Percentiles rank a stretch among this genome's conserved stretches.
Conservation (phyloP, 2,888 invertebrate genomes). For the Agrilus biguttatus region DNA sequence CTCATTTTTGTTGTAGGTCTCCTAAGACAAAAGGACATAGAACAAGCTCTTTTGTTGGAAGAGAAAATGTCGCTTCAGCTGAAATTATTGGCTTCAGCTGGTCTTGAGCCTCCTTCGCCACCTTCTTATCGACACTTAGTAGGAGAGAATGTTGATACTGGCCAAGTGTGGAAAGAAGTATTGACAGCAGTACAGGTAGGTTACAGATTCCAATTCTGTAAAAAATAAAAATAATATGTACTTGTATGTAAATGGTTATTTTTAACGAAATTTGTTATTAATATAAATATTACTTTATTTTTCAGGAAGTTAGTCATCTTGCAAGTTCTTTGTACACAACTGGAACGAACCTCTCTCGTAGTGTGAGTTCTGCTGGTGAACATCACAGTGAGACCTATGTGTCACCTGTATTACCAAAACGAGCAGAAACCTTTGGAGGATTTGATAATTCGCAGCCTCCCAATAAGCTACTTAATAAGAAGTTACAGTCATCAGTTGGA, state of each 20-base stretch:
- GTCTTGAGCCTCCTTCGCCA: slow-evolving; percentile 42
- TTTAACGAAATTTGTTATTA: not conserved
- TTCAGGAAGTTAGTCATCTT: slow-evolving; percentile 58
- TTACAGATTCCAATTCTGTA: slow-evolving; percentile 1
- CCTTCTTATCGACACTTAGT: slow-evolving; percentile 67
- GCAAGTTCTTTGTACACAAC: slow-evolving; percentile 59
- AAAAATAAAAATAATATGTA: not conserved
- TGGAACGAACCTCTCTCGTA: slow-evolving; percentile 70
- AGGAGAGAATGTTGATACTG: slow-evolving; percentile 61
- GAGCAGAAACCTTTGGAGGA: slow-evolving; percentile 93
- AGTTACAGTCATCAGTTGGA: slow-evolving; percentile 23
- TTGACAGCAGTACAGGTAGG: slow-evolving; percentile 55
- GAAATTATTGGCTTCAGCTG: slow-evolving; percentile 56
- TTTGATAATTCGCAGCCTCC: slow-evolving; percentile 52
- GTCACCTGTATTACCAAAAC: slow-evolving; percentile 73
- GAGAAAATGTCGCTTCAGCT: slow-evolving; percentile 79
- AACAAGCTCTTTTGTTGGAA: slow-evolving; percentile 72
- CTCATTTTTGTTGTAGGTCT: slow-evolving; percentile 42
- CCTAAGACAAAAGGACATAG: slow-evolving; percentile 74
- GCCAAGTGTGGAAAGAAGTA: slow-evolving; percentile 72
- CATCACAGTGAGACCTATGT: slow-evolving; percentile 75
- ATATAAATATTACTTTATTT: slow-evolving; percentile 1
- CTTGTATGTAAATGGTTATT: not conserved
- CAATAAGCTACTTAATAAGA: slow-evolving; percentile 25
- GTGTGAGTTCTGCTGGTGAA: slow-evolving; percentile 89